A percentile compares a stretch with the other conserved stretches of the same genome.
Conservation (phyloP, 2,113 vertebrate genomes). For the Sylvia atricapilla region DNA sequence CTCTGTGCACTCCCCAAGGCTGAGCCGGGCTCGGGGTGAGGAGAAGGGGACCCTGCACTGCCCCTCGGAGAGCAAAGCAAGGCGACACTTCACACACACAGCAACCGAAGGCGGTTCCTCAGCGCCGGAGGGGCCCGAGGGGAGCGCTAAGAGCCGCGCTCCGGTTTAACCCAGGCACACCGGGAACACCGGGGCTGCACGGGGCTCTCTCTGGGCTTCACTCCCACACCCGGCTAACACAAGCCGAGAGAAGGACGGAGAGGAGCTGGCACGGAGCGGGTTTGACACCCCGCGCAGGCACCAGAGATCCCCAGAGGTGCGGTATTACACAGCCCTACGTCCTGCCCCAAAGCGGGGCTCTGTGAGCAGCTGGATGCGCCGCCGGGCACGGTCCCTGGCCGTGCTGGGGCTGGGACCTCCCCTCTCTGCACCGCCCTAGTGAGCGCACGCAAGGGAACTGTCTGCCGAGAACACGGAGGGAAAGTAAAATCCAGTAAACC, state of each 20-base stretch:
- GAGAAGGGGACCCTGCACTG: too few species aligned
- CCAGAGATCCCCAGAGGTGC: too few species aligned
- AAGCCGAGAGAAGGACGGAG: accelerated
- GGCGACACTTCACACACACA: accelerated
- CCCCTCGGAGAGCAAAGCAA: background rate
- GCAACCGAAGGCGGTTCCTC: accelerated
- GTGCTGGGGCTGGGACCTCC: background rate
- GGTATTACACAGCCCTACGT: accelerated
- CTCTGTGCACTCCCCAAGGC: accelerated
- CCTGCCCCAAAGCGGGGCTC: accelerated
- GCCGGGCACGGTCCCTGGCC: background rate
- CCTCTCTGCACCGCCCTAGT: accelerated
- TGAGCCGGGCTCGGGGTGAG: accelerated
- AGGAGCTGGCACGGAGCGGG: accelerated
- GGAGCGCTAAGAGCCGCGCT: accelerated
- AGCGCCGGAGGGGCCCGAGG: accelerated
- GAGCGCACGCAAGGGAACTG: background rate
- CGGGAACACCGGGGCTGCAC: accelerated
- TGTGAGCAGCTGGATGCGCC: accelerated
- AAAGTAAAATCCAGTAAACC: background rate
- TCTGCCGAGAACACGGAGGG: accelerated
- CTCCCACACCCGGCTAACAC: accelerated
- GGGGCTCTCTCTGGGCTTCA: accelerated
- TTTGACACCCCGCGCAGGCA: accelerated
- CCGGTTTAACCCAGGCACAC: accelerated